phyloP scores from a whole-genome alignment of 2,888 invertebrate genomes.

The Saturnia pavonia region DNA sequence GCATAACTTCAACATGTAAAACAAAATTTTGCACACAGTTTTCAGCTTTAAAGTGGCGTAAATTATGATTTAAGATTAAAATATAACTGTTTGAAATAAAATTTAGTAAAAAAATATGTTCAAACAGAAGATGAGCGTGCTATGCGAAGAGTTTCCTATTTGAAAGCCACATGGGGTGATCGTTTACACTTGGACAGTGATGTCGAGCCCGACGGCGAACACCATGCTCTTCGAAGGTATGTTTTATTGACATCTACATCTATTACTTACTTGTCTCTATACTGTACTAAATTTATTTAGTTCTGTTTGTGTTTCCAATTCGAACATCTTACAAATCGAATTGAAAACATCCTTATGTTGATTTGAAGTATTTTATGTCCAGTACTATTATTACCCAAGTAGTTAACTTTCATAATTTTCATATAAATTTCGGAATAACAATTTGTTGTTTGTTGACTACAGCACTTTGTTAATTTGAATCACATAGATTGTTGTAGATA shows the following conservation, averaged over 20 bases:
- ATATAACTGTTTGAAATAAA: too few relatives aligned
- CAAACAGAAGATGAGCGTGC: constrained; percentile 91
- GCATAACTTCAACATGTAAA: too few relatives aligned
- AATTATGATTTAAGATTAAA: too few relatives aligned
- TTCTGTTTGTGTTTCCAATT: constrained; percentile 5
- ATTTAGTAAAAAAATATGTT: too few relatives aligned
- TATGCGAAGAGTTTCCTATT: constrained; percentile 95
- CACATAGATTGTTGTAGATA: constrained; percentile 51
- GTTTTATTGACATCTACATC: constrained; percentile 29
- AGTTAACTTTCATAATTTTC: constrained; percentile 20
- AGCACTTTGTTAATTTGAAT: constrained; percentile 28
- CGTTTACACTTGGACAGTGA: constrained; percentile 88
- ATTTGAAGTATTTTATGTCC: background rate
- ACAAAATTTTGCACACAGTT: too few relatives aligned
- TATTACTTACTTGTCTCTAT: background rate
- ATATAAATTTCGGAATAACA: constrained; percentile 16
- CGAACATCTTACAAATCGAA: background rate
- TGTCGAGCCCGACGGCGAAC: constrained; percentile 82
- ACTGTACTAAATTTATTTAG: background rate
- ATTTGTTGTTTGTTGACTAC: constrained; percentile 15
- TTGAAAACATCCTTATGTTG: background rate
- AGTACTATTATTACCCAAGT: constrained; percentile 16
- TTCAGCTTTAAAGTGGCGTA: too few relatives aligned
- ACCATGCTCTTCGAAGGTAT: constrained; percentile 85
- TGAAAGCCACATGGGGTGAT: constrained; percentile 95